Conservation (phyloP, 35 echinoderm and acorn worm species). For the Chiridota heheva region DNA sequence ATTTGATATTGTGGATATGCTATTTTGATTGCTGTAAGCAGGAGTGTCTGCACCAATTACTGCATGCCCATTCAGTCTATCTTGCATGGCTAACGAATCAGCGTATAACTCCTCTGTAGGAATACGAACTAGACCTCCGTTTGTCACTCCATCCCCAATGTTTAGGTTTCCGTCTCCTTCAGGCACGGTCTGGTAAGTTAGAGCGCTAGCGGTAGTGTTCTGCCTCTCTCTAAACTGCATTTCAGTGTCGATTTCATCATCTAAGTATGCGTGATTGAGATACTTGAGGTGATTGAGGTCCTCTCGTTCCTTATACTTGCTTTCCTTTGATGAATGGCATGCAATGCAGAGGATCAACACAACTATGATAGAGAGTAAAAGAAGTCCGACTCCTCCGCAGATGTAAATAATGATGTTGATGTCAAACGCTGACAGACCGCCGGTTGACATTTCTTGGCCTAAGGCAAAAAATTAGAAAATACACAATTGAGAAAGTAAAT, state of each 20-base stretch:
- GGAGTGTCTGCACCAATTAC: no score
- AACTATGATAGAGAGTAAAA: constrained; percentile 15
- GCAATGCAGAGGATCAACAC: constrained; percentile 28
- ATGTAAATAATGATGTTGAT: constrained; percentile 22
- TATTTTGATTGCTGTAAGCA: no score
- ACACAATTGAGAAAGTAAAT: no score
- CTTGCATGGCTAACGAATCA: no score
- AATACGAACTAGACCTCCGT: constrained; percentile 15
- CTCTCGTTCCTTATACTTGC: constrained; percentile 27
- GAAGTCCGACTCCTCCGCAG: constrained; percentile 19
- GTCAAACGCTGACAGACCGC: no score
- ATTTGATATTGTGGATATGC: no score
- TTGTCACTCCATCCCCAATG: constrained; percentile 4
- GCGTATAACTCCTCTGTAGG: constrained; percentile 33
- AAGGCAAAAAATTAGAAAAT: no score
- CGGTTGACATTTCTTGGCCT: no score
- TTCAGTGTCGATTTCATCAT: not conserved
- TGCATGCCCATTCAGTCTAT: no score
- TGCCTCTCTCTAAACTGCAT: not conserved
- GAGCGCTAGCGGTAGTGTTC: constrained; percentile 29
- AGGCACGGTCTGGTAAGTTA: constrained; percentile 35
- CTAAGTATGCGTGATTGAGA: constrained; percentile 35
- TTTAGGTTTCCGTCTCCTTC: constrained; percentile 39
- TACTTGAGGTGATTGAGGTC: constrained; percentile 13
- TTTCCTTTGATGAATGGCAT: constrained; percentile 35